phyloP scores from a whole-genome alignment of 2,113 vertebrate species.

The Anser cygnoides region DNA sequence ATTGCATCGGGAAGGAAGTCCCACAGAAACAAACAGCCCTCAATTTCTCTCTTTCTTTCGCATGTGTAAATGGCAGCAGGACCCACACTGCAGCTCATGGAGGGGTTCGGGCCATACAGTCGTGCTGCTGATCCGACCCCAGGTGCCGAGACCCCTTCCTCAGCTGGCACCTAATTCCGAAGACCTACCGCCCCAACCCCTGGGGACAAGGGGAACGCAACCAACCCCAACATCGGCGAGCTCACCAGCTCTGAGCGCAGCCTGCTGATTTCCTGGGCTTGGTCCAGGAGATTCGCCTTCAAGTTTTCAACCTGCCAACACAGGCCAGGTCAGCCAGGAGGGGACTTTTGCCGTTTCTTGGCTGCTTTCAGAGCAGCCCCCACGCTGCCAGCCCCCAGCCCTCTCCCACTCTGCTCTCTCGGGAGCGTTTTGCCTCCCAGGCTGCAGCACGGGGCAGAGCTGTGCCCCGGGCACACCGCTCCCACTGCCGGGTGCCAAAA shows the following conservation, averaged over 20 bases:
- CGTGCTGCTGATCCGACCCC: fast-evolving
- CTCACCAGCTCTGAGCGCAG: conserved; percentile 89
- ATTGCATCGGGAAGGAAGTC: fast-evolving
- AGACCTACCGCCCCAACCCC: not conserved
- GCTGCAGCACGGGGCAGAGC: too few species aligned
- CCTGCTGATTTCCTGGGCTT: conserved; percentile 87
- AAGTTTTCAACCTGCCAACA: conserved; percentile 84
- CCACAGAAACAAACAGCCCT: not conserved
- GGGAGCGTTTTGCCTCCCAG: too few species aligned
- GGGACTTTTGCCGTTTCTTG: not conserved
- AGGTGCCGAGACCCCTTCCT: fast-evolving
- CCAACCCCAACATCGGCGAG: not conserved
- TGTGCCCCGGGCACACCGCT: too few species aligned
- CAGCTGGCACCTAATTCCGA: not conserved
- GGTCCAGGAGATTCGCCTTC: conserved; percentile 86
- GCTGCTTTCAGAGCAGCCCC: not conserved
- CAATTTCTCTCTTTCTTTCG: too few species aligned
- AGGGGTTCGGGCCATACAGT: too few species aligned
- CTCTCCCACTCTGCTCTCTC: too few species aligned
- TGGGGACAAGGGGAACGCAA: not conserved
- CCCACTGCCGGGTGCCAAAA: too few species aligned
- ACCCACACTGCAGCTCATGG: too few species aligned
- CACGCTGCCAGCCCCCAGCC: too few species aligned
- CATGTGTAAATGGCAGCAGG: too few species aligned
- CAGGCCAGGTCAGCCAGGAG: not conserved